phyloP scores from a whole-genome alignment of 2,797 vertebrate genomes.

The Schizopygopsis malacanthus region DNA sequence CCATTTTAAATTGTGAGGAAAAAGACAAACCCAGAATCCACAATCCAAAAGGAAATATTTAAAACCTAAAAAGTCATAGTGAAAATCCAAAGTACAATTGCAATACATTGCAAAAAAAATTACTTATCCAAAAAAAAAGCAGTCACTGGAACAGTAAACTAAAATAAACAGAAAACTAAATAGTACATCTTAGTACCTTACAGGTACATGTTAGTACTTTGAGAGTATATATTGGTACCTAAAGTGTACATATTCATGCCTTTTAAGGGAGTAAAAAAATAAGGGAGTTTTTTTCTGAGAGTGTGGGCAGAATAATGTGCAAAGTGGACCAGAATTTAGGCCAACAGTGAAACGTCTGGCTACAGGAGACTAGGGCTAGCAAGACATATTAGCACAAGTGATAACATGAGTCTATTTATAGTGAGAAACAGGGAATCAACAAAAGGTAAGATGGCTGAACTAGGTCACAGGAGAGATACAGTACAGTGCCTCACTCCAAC shows the following conservation, averaged over 20 bases:
- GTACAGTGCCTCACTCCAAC: neutral
- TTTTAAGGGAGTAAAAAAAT: neutral
- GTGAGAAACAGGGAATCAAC: neutral
- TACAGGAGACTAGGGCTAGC: neutral
- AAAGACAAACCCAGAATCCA: neutral
- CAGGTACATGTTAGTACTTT: neutral
- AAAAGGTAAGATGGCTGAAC: slow-evolving; percentile 3
- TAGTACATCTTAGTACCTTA: too few relatives aligned
- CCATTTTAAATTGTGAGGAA: neutral
- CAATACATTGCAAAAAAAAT: too few relatives aligned
- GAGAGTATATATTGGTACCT: neutral
- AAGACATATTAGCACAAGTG: neutral
- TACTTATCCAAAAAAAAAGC: neutral
- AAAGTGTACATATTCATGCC: neutral
- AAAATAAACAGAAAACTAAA: neutral
- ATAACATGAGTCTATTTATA: slow-evolving; percentile 21
- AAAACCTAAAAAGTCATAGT: neutral
- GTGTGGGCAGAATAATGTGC: neutral
- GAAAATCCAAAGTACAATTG: neutral
- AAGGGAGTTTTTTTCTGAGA: neutral
- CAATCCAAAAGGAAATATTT: neutral
- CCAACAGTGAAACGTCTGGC: neutral
- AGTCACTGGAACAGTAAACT: neutral
- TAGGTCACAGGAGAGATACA: neutral
- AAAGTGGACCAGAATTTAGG: neutral